Evolutionary conservation across 1,140 invertebrate species (phyloP).

Genomic region (Conopomorpha cramerella): DNA sequence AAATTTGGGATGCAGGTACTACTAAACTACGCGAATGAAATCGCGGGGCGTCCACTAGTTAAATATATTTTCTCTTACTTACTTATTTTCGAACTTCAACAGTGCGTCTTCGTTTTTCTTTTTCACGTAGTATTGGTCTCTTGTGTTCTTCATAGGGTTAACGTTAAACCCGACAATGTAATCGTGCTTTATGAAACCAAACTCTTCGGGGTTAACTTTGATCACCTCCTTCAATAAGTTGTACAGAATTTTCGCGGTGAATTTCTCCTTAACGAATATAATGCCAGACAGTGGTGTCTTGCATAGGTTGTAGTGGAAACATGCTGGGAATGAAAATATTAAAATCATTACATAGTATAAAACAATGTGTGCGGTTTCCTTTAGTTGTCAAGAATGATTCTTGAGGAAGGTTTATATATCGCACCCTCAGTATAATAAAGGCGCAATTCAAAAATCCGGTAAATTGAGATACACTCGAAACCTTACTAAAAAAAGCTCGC

Average conservation of each 20-base stretch:
- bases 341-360: constrained; percentile 2
- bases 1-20: too few species aligned
- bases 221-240: constrained; percentile 69
- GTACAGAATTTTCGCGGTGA: constrained; percentile 78
- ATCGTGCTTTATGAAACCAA: constrained; percentile 67
- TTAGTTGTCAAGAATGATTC: too few species aligned
- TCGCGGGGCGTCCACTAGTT: too few species aligned
- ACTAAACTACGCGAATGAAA: too few species aligned
- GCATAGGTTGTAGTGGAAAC: constrained; percentile 22
- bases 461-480: too few species aligned
- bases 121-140: constrained; percentile 63
- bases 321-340: constrained; percentile 18
- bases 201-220: constrained; percentile 37
- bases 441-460: too few species aligned
- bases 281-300: constrained; percentile 70
- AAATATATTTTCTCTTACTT: too few species aligned
- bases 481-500: too few species aligned
- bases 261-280: constrained; percentile 80
- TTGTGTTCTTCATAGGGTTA: constrained; percentile 59
- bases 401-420: too few species aligned
- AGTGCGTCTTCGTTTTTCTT: constrained; percentile 62
- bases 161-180: constrained; percentile 72
- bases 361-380: too few species aligned
- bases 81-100: constrained; percentile 55
- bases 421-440: too few species aligned